Evolutionary conservation across 1,140 invertebrate genomes (phyloP).

Genomic region (Anastrepha ludens): DNA sequence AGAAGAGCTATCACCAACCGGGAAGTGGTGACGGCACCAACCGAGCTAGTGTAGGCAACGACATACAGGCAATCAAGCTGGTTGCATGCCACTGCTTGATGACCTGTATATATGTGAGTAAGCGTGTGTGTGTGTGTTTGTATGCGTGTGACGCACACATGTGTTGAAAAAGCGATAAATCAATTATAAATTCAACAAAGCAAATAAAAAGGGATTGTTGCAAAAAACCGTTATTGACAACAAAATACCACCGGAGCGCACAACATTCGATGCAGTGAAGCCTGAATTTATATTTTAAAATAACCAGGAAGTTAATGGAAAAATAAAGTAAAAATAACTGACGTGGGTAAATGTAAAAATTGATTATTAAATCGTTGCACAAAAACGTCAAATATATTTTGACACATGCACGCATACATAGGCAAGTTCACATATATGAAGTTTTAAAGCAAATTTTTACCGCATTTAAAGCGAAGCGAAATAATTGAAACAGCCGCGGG

Average conservation of each 20-base stretch:
- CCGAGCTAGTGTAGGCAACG: not conserved
- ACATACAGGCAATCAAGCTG: not conserved
- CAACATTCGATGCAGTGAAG: slow-evolving; percentile 1
- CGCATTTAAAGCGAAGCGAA: not conserved
- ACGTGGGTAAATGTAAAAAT: not conserved
- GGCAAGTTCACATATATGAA: not conserved
- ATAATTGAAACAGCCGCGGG: not conserved
- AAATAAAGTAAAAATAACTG: not conserved
- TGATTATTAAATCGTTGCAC: not conserved
- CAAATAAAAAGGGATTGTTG: not conserved
- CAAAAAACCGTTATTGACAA: not conserved
- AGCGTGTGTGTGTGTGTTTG: not conserved
- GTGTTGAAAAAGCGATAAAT: slow-evolving; percentile 31
- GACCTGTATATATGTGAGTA: not conserved
- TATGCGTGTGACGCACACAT: not conserved
- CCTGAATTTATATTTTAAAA: slow-evolving; percentile 4
- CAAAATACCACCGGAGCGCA: not conserved
- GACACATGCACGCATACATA: not conserved
- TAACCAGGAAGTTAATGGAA: not conserved
- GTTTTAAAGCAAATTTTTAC: not conserved
- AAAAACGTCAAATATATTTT: not conserved
- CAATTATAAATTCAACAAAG: slow-evolving; percentile 39
- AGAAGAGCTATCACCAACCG: not conserved
- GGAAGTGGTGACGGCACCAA: not conserved
- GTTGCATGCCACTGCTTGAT: not conserved